Conservation (phyloP, 2,113 vertebrate genomes). For the Limnothrissa miodon region DNA sequence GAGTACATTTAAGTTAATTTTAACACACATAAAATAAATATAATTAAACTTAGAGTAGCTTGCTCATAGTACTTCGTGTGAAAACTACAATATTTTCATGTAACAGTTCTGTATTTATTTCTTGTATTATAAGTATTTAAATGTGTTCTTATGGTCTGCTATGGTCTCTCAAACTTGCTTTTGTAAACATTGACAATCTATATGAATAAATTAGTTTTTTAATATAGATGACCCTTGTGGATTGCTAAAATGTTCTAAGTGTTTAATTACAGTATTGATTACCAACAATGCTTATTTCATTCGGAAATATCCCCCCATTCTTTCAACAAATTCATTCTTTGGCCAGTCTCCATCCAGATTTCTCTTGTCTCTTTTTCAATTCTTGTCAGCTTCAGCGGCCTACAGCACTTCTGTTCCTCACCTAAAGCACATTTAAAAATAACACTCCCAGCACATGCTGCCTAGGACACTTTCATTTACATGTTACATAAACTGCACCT, state of each 20-base stretch:
- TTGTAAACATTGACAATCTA: neutral
- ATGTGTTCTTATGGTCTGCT: neutral
- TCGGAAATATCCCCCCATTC: neutral
- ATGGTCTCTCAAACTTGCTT: neutral
- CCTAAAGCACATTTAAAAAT: constrained; percentile 30
- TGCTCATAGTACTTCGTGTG: neutral
- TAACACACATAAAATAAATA: neutral
- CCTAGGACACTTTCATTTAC: constrained; percentile 41
- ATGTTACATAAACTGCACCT: constrained; percentile 64
- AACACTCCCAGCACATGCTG: constrained; percentile 23
- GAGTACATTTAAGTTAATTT: neutral
- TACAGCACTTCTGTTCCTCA: constrained; percentile 49
- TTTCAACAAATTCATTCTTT: neutral
- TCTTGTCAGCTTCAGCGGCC: constrained; percentile 42
- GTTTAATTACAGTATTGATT: neutral
- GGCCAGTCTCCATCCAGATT: neutral
- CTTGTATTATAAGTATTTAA: neutral
- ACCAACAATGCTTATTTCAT: neutral
- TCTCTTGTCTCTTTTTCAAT: neutral
- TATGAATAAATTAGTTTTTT: neutral
- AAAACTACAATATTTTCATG: neutral
- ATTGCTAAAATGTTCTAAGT: neutral
- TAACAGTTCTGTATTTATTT: neutral
- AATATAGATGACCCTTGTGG: neutral
- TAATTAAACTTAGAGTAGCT: neutral